Evolutionary conservation across 2,113 vertebrate genomes (phyloP).

Genomic region (Aleadryas rufinucha): DNA sequence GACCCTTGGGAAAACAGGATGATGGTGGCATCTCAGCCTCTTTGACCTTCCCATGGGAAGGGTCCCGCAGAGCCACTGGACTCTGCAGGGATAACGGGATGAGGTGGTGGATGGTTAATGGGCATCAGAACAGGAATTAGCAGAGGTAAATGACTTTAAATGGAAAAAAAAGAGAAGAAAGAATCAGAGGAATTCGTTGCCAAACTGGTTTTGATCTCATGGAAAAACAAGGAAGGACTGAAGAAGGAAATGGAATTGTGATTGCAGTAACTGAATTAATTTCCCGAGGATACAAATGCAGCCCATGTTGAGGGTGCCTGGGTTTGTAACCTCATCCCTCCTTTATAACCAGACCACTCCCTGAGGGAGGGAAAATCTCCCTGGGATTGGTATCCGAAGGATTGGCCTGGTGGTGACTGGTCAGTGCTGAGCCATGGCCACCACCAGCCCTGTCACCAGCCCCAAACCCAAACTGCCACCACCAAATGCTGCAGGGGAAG

Average conservation of each 20-base stretch:
- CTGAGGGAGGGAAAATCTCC: background rate
- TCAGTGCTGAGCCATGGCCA: background rate
- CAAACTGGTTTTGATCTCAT: background rate
- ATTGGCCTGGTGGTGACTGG: rapidly evolving
- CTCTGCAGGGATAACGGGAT: background rate
- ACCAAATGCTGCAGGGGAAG: background rate
- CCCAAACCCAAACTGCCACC: background rate
- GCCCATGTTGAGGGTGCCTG: background rate
- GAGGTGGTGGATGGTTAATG: rapidly evolving
- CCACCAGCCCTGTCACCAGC: rapidly evolving
- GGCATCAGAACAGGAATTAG: background rate
- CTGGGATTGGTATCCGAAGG: rapidly evolving
- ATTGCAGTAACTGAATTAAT: background rate
- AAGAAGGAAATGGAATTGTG: background rate
- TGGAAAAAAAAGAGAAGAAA: background rate
- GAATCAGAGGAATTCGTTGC: background rate
- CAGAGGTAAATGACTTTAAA: background rate
- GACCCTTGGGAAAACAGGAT: background rate
- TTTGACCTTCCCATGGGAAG: background rate
- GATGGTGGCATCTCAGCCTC: background rate
- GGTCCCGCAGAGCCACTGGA: background rate
- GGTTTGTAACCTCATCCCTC: background rate
- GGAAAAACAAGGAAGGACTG: background rate
- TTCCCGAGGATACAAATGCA: background rate
- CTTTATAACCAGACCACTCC: background rate